Evolutionary conservation across 2,113 vertebrate species (phyloP).

Genomic region (Elgaria multicarinata): DNA sequence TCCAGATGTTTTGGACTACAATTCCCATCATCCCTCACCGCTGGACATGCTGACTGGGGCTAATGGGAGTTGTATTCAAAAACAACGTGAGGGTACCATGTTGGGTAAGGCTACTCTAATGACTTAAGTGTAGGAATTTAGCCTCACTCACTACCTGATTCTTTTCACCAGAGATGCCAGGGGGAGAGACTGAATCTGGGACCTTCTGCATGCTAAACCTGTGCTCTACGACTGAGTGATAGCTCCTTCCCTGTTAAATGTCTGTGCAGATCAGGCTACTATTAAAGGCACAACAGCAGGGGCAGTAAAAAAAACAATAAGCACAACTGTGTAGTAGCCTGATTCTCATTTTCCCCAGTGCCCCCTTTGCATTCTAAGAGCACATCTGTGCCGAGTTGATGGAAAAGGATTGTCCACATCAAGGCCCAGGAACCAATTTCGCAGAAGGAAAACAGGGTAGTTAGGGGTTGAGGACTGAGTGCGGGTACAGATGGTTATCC

Average conservation of each 20-base stretch:
- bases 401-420: neutral
- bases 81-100: too few species aligned
- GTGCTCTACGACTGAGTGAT: neutral
- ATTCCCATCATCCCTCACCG: too few species aligned
- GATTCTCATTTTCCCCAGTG: neutral
- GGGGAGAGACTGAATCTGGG: neutral
- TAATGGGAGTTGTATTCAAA: too few species aligned
- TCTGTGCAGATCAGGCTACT: neutral
- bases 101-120: too few species aligned
- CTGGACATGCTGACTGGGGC: too few species aligned
- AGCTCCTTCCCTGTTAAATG: neutral
- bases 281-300: neutral
- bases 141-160: neutral
- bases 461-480: neutral
- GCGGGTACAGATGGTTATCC: constrained; percentile 14
- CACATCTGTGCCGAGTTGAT: neutral
- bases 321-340: too few species aligned
- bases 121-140: neutral
- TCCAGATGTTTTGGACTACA: too few species aligned
- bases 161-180: neutral
- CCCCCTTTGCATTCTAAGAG: neutral
- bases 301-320: neutral
- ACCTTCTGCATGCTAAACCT: neutral
- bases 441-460: neutral
- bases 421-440: constrained; percentile 10